These are phyloP conservation scores for Smutsia temminckii DNA, from an alignment of 2,797 vertebrate species.

Conservation along the genomic window DNA sequence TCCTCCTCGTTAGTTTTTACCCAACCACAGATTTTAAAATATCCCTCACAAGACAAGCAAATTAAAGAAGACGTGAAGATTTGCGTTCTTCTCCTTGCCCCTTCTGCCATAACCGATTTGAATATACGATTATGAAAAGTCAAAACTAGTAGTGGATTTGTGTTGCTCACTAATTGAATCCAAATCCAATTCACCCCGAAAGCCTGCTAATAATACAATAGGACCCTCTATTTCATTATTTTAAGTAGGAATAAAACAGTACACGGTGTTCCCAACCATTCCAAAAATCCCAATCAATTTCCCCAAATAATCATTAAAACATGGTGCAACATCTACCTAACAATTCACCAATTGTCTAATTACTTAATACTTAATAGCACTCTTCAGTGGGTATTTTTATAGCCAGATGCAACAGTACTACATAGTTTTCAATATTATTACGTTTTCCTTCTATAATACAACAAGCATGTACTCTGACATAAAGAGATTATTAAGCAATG, in stretches of 20 bases:
- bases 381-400: not conserved
- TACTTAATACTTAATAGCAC: not conserved
- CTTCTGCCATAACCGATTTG: not conserved
- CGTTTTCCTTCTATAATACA: not conserved
- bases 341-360: not conserved
- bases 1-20: not conserved
- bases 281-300: not conserved
- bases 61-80: not conserved
- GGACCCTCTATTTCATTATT: not conserved
- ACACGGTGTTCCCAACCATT: not conserved
- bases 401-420: not conserved
- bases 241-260: not conserved
- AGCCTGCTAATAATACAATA: not conserved
- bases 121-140: not conserved
- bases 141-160: conserved; percentile 1
- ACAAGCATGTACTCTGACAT: not conserved
- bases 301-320: not conserved
- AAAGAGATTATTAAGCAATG: not conserved
- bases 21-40: not conserved
- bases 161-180: not conserved
- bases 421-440: not conserved
- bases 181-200: not conserved
- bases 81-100: not conserved
- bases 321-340: not conserved
- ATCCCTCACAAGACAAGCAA: not conserved